These are phyloP conservation scores for Drosophila bocki DNA, from an alignment of 1,140 invertebrate species.

Conservation along the genomic window DNA sequence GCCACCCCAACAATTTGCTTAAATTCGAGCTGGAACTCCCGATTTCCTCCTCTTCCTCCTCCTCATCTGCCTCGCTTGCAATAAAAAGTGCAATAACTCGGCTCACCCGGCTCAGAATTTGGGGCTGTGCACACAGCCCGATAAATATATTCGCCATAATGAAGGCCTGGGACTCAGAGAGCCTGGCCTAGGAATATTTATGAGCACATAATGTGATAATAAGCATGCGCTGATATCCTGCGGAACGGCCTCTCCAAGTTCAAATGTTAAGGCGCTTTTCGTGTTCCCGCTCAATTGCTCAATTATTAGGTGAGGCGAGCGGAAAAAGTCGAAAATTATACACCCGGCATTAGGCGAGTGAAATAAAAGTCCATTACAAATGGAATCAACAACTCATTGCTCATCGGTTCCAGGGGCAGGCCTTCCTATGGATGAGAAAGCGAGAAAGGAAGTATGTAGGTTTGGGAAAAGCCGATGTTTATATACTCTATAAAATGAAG, in stretches of 20 bases:
- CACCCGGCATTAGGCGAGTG: slow-evolving; percentile 69
- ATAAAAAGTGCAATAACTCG: slow-evolving; percentile 65
- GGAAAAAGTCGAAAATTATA: slow-evolving; percentile 65
- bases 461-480: too few species aligned
- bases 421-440: not conserved
- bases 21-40: slow-evolving; percentile 59
- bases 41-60: slow-evolving; percentile 41
- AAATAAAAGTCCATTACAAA: slow-evolving; percentile 84
- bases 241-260: slow-evolving; percentile 74
- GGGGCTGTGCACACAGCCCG: slow-evolving; percentile 50
- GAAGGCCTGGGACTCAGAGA: slow-evolving; percentile 48
- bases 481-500: not conserved
- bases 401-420: slow-evolving; percentile 58
- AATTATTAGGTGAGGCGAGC: slow-evolving; percentile 74
- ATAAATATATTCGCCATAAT: slow-evolving; percentile 65
- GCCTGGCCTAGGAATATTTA: slow-evolving; percentile 75
- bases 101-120: slow-evolving; percentile 29
- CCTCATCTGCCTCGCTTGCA: slow-evolving; percentile 20
- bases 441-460: not conserved
- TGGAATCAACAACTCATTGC: slow-evolving; percentile 84
- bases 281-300: slow-evolving; percentile 81
- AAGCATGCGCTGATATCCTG: slow-evolving; percentile 81
- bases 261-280: slow-evolving; percentile 83
- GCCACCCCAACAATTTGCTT: slow-evolving; percentile 50
- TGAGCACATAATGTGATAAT: slow-evolving; percentile 79